A percentile compares a stretch with the other conserved stretches of the same genome.
Conservation (phyloP, 2,797 vertebrate genomes). For the Capromys pilorides region DNA sequence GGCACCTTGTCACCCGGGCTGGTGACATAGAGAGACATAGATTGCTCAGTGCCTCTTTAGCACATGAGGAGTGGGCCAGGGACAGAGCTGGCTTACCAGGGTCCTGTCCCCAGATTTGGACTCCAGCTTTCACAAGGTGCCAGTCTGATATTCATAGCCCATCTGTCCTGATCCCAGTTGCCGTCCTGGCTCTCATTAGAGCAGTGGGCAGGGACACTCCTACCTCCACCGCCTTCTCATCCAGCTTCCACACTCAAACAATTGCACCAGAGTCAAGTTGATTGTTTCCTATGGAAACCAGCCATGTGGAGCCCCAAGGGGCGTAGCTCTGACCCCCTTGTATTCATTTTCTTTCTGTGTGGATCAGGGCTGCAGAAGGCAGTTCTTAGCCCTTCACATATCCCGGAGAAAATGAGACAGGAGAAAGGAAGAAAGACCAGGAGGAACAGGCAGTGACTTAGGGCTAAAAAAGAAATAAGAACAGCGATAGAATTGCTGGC, state of each 20-base stretch:
- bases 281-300: constrained; percentile 82
- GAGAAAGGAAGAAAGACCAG: background rate
- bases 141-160: constrained; percentile 76
- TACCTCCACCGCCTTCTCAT: constrained; percentile 43
- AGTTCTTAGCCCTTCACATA: constrained; percentile 18
- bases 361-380: background rate
- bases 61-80: background rate
- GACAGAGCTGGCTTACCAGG: background rate
- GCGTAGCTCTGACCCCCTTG: constrained; percentile 19
- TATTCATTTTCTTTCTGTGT: constrained; percentile 65
- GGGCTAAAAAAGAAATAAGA: background rate
- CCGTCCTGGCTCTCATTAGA: constrained; percentile 68
- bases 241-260: constrained; percentile 64
- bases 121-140: constrained; percentile 67
- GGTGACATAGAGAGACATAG: background rate
- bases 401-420: background rate
- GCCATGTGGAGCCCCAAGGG: constrained; percentile 56
- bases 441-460: background rate
- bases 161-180: constrained; percentile 65
- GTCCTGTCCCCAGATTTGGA: constrained; percentile 14
- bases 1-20: background rate
- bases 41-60: background rate
- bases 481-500: background rate
- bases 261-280: constrained; percentile 36
- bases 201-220: background rate